Conservation (phyloP, 2,888 invertebrate genomes). For the Gryllus longicercus region DNA sequence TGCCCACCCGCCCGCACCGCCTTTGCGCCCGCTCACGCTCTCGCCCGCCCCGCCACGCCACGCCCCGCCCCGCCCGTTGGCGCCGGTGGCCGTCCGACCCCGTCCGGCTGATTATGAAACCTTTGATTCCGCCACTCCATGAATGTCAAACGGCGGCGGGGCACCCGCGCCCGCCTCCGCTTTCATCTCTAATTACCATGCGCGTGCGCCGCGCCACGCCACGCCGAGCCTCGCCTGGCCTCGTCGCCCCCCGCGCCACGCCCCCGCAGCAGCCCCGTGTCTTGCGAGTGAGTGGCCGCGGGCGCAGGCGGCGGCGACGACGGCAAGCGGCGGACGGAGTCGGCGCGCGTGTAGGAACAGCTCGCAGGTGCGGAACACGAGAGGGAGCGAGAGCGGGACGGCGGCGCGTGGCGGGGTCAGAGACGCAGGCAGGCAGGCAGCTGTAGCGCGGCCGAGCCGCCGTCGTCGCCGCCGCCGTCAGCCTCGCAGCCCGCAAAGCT, state of each 20-base stretch:
- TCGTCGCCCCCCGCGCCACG: not conserved
- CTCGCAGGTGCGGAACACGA: not conserved
- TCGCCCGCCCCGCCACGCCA: not conserved
- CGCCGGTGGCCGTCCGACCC: not conserved
- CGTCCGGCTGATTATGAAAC: conserved; percentile 5
- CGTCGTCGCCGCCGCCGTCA: not conserved
- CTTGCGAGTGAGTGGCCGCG: too few relatives aligned
- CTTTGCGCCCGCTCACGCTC: not conserved
- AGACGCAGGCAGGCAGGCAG: not conserved
- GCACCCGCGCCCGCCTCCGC: not conserved
- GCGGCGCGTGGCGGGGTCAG: not conserved
- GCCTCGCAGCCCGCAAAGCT: not conserved
- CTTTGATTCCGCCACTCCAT: conserved; percentile 8
- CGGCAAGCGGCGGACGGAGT: too few relatives aligned
- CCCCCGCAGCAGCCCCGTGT: not conserved
- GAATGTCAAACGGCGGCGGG: conserved; percentile 1
- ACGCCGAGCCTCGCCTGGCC: too few relatives aligned
- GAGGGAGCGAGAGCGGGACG: not conserved
- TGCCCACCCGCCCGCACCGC: not conserved
- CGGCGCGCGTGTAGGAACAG: too few relatives aligned
- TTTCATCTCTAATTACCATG: conserved; percentile 17
- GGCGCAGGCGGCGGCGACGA: too few relatives aligned
- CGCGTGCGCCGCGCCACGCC: not conserved
- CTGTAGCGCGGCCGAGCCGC: not conserved
- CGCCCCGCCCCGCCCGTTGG: not conserved